A percentile compares a stretch with the other conserved stretches of the same genome.
Conservation (phyloP, 1,140 invertebrate genomes). For the Panagrolaimus sp. region DNA sequence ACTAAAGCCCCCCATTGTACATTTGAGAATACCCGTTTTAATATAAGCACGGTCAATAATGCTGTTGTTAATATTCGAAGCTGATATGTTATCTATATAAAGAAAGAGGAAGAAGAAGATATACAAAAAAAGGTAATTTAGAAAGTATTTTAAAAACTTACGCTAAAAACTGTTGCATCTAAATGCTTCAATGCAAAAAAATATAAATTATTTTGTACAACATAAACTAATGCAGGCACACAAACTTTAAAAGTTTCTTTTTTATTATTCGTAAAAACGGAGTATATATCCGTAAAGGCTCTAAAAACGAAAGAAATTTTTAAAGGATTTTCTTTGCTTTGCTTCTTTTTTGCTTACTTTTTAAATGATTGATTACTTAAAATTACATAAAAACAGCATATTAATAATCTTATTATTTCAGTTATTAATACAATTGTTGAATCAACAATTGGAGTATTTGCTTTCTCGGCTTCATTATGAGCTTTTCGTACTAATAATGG, state of each 20-base stretch:
- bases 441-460: constrained; percentile 14
- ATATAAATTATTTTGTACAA: constrained; percentile 43
- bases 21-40: constrained; percentile 31
- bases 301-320: constrained; percentile 28
- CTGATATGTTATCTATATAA: constrained; percentile 35
- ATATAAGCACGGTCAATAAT: constrained; percentile 31
- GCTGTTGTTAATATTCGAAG: constrained; percentile 39
- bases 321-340: not conserved
- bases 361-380: not conserved
- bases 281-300: constrained; percentile 18
- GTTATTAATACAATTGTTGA: constrained; percentile 27
- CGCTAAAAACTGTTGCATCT: constrained; percentile 41
- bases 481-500: constrained; percentile 27
- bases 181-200: constrained; percentile 38
- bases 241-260: constrained; percentile 37
- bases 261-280: constrained; percentile 36
- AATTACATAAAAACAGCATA: not conserved
- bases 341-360: not conserved
- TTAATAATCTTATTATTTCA: constrained; percentile 25
- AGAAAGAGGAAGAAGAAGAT: constrained; percentile 9
- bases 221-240: constrained; percentile 41
- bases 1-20: constrained; percentile 35
- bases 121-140: constrained; percentile 5
- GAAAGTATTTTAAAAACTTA: constrained; percentile 24
- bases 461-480: constrained; percentile 17